Evolutionary conservation across 2,113 vertebrate genomes (phyloP).

Genomic region (Hypanus sabinus): DNA sequence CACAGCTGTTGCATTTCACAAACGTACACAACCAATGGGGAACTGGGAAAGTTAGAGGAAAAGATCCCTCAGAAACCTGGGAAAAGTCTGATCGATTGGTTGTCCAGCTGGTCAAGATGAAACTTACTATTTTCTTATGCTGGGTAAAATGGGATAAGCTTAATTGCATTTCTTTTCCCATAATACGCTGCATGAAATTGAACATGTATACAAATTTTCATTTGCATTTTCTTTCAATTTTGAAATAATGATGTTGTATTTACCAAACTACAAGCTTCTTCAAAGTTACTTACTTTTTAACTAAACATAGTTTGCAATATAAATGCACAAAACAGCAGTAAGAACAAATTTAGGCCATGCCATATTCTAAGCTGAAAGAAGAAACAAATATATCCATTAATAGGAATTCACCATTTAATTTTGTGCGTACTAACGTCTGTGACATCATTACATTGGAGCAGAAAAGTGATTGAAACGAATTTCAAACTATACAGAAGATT

Average conservation of each 20-base stretch:
- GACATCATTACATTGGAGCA: background rate
- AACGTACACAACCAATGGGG: background rate
- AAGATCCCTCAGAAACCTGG: background rate
- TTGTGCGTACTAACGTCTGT: background rate
- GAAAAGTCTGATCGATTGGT: background rate
- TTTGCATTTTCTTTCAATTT: background rate
- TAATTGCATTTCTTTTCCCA: background rate
- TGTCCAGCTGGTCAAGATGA: background rate
- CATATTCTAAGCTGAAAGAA: background rate
- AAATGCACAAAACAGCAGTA: background rate
- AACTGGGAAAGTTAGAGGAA: background rate
- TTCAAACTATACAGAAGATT: background rate
- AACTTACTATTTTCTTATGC: background rate
- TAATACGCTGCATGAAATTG: background rate
- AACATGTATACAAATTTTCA: background rate
- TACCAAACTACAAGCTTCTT: background rate
- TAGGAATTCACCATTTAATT: background rate
- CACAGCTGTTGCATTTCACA: background rate
- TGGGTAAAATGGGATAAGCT: background rate
- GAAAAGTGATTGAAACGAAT: background rate
- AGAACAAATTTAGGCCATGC: background rate
- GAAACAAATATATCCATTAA: background rate
- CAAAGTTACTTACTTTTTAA: background rate
- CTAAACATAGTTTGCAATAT: background rate
- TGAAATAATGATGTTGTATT: background rate